A percentile compares a stretch with the other conserved stretches of the same genome.
These are phyloP conservation scores for Harpegnathos saltator DNA, from an alignment of 1,140 invertebrate species.

Conservation along the genomic window DNA sequence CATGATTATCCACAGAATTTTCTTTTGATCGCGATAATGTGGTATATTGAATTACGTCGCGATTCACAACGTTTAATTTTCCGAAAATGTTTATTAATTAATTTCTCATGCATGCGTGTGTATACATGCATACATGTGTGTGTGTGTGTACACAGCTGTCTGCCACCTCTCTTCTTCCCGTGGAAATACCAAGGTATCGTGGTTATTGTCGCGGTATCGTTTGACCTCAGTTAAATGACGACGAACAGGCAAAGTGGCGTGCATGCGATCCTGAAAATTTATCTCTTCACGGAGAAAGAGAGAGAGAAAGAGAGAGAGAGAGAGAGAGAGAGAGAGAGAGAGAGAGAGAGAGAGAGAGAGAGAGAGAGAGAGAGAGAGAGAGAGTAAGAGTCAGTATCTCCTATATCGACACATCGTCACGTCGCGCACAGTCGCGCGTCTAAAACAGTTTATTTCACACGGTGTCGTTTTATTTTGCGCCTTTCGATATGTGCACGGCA, in stretches of 20 bases:
- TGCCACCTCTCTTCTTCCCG: background rate
- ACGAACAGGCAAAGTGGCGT: background rate
- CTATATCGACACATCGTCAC: background rate
- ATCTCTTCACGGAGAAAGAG: background rate
- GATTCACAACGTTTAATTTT: constrained; percentile 15
- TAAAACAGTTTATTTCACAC: constrained; percentile 37
- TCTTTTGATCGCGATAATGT: background rate
- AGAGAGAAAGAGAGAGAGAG: no score
- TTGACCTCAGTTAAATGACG: background rate
- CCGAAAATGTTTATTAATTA: constrained; percentile 20
- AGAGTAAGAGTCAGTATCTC: background rate
- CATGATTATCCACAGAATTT: background rate
- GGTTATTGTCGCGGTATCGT: background rate
- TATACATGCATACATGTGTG: background rate
- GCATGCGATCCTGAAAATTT: background rate
- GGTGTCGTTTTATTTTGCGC: background rate
- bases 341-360: no score
- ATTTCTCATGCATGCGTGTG: background rate
- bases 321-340: no score
- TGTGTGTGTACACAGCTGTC: background rate
- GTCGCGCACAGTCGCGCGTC: constrained; percentile 26
- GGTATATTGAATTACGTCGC: background rate
- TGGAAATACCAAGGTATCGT: background rate
- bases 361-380: no score
- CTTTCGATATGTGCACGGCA: background rate